Evolutionary conservation across 2,113 vertebrate genomes (phyloP), one percentile per base, ranked within the genome.

Genomic region (Chaetorhynchus papuensis): DNA sequence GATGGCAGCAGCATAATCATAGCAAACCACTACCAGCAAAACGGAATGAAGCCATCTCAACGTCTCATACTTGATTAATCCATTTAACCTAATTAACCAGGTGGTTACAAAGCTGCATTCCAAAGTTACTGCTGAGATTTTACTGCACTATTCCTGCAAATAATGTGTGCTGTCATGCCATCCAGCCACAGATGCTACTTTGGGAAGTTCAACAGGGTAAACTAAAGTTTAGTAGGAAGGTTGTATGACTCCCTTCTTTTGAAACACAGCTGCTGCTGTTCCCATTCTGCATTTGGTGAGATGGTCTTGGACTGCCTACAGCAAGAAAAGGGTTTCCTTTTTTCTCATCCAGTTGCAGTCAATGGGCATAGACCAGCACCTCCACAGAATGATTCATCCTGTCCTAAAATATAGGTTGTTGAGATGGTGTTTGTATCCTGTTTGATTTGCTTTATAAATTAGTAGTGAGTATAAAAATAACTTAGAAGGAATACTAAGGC

Each of bases 361-460:
- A 21, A 27, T 20, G 35, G 31, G 14, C 27, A 31, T 4, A 59
- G 54, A 59, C 12, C n/a, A 82, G 42, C 20, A 50, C 9, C 11
- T 84, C 39, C 60, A 47, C 8, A 65, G 54, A 50, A 50, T 26
- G 26, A 22, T 53, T 28, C n/a, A 30, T 49, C 31, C 22, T 12
- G 0, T 50, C n/a, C 28, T 74, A 59, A 89, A 91, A 70, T 9
- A 65, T 6, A 56, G 9, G 7, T 74, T 47, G 11, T 16, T 74
- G 83, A 54, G 30, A 31, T 41, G 3, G 20, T 33, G 50, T 27
- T 30, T 8, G 5, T 77, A 50, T 82, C 86, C 54, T 63, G 20
- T 93, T 92, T 96, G 20, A 82, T 93, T 39, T 21, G 22, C 49
- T 68, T 75, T 83, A 22, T 64, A 76, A 87, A 24, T 28, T 83